These are phyloP conservation scores for Arion vulgaris DNA, from an alignment of 1,140 invertebrate genomes.

Conservation along the genomic window DNA sequence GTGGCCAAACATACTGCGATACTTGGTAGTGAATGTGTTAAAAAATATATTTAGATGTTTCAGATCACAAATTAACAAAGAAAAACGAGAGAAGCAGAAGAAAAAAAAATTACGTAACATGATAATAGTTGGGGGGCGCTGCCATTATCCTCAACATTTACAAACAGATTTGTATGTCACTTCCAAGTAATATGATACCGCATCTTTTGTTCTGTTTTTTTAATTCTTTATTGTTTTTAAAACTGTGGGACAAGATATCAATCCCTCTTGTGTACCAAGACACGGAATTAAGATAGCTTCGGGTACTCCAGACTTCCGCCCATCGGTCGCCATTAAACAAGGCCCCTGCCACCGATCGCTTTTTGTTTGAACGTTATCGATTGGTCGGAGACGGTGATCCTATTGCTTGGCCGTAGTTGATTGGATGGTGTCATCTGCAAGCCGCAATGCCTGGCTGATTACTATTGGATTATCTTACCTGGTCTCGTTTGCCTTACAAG, in stretches of 20 bases:
- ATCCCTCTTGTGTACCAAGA: background rate
- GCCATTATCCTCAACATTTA: background rate
- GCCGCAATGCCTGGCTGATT: background rate
- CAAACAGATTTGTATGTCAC: background rate
- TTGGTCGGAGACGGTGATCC: background rate
- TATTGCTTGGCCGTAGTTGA: background rate
- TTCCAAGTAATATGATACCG: background rate
- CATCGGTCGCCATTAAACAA: slow-evolving; percentile 5
- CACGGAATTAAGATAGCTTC: background rate
- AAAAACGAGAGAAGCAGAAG: too few relatives aligned
- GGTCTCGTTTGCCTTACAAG: background rate
- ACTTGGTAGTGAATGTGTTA: too few relatives aligned
- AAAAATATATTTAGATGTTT: too few relatives aligned
- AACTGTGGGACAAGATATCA: background rate
- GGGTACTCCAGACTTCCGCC: slow-evolving; percentile 15
- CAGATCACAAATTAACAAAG: too few relatives aligned
- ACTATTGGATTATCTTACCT: slow-evolving; percentile 10
- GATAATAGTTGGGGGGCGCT: background rate
- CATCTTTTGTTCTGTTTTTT: background rate
- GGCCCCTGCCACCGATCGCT: background rate
- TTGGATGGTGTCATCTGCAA: slow-evolving; percentile 11
- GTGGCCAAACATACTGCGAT: too few relatives aligned
- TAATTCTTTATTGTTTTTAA: background rate
- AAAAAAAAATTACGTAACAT: too few relatives aligned
- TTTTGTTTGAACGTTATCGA: slow-evolving; percentile 1